phyloP scores from a whole-genome alignment of 1,140 invertebrate species.

The Aphelenchoides avenae region DNA sequence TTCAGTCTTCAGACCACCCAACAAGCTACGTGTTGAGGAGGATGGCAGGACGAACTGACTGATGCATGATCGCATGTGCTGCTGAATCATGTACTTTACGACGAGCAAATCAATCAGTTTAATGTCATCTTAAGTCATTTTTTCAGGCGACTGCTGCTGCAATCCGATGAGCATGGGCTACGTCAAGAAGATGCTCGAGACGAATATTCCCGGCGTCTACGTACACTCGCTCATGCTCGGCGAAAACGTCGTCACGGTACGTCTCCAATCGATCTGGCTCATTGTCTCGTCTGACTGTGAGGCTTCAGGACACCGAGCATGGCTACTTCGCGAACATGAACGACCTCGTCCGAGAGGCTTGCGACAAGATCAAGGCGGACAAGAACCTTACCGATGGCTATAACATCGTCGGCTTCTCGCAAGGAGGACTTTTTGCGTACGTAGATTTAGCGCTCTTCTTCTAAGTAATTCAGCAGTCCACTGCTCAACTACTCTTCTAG shows the following conservation, averaged over 20 bases:
- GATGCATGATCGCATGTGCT: too few relatives aligned
- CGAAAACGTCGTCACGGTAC: constrained; percentile 62
- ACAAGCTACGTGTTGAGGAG: too few relatives aligned
- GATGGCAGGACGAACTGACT: too few relatives aligned
- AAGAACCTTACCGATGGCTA: constrained; percentile 74
- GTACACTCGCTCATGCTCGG: constrained; percentile 82
- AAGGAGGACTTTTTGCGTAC: constrained; percentile 94
- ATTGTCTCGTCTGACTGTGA: not conserved
- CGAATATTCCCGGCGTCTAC: constrained; percentile 74
- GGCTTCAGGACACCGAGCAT: constrained; percentile 78
- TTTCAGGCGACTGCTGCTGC: constrained; percentile 91
- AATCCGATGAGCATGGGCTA: constrained; percentile 78
- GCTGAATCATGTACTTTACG: too few relatives aligned
- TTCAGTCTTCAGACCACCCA: too few relatives aligned
- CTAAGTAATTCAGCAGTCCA: too few relatives aligned
- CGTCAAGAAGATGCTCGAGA: constrained; percentile 73
- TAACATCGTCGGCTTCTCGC: constrained; percentile 93
- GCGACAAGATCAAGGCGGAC: constrained; percentile 72
- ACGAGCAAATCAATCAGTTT: too few relatives aligned
- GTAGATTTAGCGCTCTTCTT: too few relatives aligned
- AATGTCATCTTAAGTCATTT: too few relatives aligned
- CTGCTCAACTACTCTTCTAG: too few relatives aligned
- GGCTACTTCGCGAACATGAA: constrained; percentile 80
- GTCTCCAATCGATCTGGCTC: not conserved
- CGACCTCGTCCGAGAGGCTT: constrained; percentile 71